A percentile compares a stretch with the other conserved stretches of the same genome.
phyloP scores from a whole-genome alignment of 64 coral and sea anemone genomes.

The Pocillopora damicornis region DNA sequence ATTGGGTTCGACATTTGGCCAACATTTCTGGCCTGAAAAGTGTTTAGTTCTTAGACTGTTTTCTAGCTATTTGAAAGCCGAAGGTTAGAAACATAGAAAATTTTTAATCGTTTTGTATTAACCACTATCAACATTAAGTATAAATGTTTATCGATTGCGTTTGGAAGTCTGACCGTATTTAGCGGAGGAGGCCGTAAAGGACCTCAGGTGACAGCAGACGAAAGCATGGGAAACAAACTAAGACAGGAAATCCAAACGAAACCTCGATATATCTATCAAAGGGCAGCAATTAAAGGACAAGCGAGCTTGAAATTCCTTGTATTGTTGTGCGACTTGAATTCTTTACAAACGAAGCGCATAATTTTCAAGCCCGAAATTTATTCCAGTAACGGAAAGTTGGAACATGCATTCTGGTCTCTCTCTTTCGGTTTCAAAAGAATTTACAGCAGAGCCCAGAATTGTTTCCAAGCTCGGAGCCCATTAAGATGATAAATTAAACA shows the following conservation, averaged over 20 bases:
- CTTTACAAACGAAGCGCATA: constrained; percentile 4
- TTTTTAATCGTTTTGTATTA: too few relatives aligned
- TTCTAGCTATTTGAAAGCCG: too few relatives aligned
- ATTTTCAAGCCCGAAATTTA: constrained; percentile 10
- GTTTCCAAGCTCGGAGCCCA: too few relatives aligned
- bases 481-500: too few relatives aligned
- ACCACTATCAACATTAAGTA: too few relatives aligned
- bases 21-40: too few relatives aligned
- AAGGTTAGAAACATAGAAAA: too few relatives aligned
- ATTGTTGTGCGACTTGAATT: constrained; percentile 6
- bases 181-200: background rate
- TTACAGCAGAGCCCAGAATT: too few relatives aligned
- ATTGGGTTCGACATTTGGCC: too few relatives aligned
- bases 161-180: too few relatives aligned
- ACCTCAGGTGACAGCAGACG: background rate
- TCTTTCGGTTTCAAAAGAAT: constrained; percentile 7
- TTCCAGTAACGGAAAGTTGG: background rate
- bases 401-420: background rate
- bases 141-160: too few relatives aligned
- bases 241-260: background rate
- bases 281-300: background rate
- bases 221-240: background rate
- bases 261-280: background rate
- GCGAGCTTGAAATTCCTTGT: background rate
- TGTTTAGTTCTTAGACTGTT: too few relatives aligned